These are phyloP conservation scores for Diadumene lineata DNA, from an alignment of 92 coral and sea anemone genomes.

Conservation along the genomic window DNA sequence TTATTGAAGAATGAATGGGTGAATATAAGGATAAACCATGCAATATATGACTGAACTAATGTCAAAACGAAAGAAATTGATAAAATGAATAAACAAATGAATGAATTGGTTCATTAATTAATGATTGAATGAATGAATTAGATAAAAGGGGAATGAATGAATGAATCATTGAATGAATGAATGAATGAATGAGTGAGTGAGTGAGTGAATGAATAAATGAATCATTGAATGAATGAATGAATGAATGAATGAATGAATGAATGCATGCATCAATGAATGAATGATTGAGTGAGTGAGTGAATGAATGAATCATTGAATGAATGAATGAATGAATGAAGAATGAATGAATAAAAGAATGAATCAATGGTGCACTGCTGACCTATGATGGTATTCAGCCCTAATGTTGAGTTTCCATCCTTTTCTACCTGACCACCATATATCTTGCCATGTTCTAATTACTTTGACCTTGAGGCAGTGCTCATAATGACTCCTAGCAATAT, in stretches of 20 bases:
- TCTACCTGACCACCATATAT: conserved; percentile 92
- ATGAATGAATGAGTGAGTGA: no score
- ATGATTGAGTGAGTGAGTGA: no score
- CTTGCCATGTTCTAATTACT: conserved; percentile 80
- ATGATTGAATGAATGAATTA: no score
- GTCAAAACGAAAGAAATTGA: background rate
- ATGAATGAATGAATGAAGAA: no score
- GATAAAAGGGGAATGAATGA: background rate
- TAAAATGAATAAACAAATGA: background rate
- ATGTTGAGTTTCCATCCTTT: conserved; percentile 97
- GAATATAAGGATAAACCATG: no score
- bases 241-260: background rate
- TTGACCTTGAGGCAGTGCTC: conserved; percentile 45
- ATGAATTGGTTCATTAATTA: background rate
- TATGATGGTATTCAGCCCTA: conserved; percentile 96
- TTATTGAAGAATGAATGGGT: no score
- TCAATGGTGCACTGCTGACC: conserved; percentile 40
- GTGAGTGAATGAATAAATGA: no score
- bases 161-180: background rate
- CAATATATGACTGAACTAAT: background rate
- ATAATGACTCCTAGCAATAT: conserved; percentile 48
- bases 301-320: no score
- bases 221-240: background rate
- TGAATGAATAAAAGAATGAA: no score
- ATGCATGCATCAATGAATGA: no score